Percentiles rank a stretch among this genome's conserved stretches.
phyloP scores from a whole-genome alignment of 2,797 vertebrate genomes.

The Coreius guichenoti region DNA sequence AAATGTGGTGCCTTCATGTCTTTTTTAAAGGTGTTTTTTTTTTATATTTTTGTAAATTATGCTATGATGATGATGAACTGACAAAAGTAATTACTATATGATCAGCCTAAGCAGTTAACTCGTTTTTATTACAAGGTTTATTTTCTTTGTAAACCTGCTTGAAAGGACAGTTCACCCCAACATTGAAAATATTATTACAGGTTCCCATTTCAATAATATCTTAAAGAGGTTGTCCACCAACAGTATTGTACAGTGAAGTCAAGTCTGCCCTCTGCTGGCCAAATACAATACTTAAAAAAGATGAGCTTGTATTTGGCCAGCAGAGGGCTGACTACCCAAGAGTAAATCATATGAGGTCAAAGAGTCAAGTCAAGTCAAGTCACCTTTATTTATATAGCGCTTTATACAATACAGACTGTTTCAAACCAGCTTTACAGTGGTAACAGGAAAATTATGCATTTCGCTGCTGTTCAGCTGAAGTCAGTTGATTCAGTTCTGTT shows the following conservation, averaged over 20 bases:
- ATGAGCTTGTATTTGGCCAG: too few relatives aligned
- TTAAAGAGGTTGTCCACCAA: not conserved
- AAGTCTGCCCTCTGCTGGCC: not conserved
- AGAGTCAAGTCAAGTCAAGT: too few relatives aligned
- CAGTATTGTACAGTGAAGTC: not conserved
- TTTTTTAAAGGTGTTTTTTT: not conserved
- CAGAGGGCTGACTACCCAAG: too few relatives aligned
- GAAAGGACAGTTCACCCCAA: not conserved
- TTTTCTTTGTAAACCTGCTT: not conserved
- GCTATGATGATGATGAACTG: not conserved
- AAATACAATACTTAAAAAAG: not conserved
- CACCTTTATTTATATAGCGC: too few relatives aligned
- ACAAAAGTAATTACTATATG: not conserved
- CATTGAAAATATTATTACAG: not conserved
- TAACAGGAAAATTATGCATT: not conserved
- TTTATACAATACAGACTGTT: not conserved
- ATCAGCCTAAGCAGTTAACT: not conserved
- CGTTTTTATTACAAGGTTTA: not conserved
- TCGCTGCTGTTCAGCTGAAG: not conserved
- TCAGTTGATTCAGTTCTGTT: not conserved
- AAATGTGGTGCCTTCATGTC: not conserved
- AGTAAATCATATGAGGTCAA: too few relatives aligned
- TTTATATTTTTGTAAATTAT: not conserved
- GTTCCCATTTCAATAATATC: not conserved
- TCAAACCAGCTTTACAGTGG: not conserved